These are phyloP conservation scores for Platygyra sinensis DNA, from an alignment of 64 coral and sea anemone species.

Conservation along the genomic window DNA sequence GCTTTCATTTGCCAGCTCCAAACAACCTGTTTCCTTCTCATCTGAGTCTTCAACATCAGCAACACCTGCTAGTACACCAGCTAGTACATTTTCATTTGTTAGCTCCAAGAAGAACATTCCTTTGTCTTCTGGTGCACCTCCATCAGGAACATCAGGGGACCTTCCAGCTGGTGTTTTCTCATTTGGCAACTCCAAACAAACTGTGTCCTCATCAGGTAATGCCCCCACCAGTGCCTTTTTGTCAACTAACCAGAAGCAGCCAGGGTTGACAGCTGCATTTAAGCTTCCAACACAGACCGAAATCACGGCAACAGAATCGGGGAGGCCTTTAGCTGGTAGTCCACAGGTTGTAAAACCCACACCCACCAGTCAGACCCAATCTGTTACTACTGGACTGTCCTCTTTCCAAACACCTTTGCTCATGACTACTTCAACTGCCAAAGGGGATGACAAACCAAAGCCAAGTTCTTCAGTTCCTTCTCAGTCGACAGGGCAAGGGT, in stretches of 20 bases:
- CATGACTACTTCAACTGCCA: background rate
- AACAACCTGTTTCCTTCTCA: background rate
- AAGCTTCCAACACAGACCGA: background rate
- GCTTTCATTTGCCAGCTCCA: background rate
- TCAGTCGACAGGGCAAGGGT: background rate
- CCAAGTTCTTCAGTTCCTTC: background rate
- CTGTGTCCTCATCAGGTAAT: background rate
- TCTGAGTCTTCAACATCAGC: background rate
- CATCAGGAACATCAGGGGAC: background rate
- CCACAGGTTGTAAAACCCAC: slow-evolving; percentile 12
- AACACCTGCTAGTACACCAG: no score
- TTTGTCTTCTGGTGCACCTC: background rate
- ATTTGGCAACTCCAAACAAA: background rate
- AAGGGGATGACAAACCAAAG: background rate
- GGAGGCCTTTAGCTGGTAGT: background rate
- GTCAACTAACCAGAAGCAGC: background rate
- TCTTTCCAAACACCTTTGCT: background rate
- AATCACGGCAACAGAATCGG: background rate
- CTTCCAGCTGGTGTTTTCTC: background rate
- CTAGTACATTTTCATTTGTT: background rate
- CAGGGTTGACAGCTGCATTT: background rate
- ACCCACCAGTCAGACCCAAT: background rate
- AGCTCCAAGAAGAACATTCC: background rate
- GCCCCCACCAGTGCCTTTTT: background rate
- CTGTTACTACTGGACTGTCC: background rate